Base-by-base conservation (phyloP, 2,888 invertebrate species). In the Deroplatys truncata region DNA sequence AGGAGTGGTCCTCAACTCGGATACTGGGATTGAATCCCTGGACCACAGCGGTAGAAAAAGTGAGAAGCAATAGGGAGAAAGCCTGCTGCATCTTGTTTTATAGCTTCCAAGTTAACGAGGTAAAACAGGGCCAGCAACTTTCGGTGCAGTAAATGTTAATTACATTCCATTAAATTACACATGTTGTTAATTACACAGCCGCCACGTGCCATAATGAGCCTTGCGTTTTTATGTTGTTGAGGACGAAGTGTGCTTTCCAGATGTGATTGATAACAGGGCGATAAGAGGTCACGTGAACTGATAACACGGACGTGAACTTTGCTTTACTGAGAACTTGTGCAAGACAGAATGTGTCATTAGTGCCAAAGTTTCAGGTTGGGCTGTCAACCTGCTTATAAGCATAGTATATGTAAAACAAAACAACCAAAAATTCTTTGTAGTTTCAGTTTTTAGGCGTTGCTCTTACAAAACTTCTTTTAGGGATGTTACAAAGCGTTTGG, bases 241-340 rank as follows among this genome's bases (percentile, higher is more conserved):
- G 25, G 10, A 72, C 20, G 25, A 15, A 49, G 56, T 72, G 56
- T 72, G 56, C 25, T 72, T 20, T 15, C 56, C 15, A 16, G 56
- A 72, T 72, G 20, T 72, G 56, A 25, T 72, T 72, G 56, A 72
- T 72, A 72, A 72, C 56, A 72, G 5, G 43, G 3, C 28, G 86
- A 86, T 86, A 86, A 86, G 86, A 43, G 13, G 43, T 31, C 86
- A 86, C 86, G 86, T 86, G 86, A 86, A 43, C 10, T 16, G 86
- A 86, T 86, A 86, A 86, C 28, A 28, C 0, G 16, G 49, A 56
- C 9, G 28, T 56, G 86, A 5, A 72, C 56, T 72, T 72, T 25
- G 56, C 20, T 72, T 25, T 72, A 16, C 25, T 56, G 16, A 16
- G 7, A 56, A 56, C 56, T 72, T 72, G 56, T 72, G 56, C 56